A percentile compares a stretch with the other conserved stretches of the same genome.
phyloP scores from a whole-genome alignment of 1,140 invertebrate species.

The Pogonomyrmex californicus region DNA sequence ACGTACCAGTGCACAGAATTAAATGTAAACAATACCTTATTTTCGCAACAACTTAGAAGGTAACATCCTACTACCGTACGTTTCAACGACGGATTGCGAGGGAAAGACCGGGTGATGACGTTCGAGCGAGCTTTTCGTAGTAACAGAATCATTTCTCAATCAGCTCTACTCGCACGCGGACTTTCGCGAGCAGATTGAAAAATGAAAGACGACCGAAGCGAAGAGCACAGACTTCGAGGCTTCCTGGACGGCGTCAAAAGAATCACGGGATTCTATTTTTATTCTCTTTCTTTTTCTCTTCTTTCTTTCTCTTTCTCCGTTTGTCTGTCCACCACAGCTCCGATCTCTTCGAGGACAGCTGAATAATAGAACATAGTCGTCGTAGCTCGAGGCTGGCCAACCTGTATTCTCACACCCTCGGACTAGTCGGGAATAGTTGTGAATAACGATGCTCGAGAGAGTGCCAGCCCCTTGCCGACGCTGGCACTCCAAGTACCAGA shows the following conservation, averaged over 20 bases:
- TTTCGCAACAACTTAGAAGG: neutral
- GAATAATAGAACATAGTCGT: constrained; percentile 80
- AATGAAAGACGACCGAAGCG: constrained; percentile 11
- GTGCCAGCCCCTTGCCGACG: constrained; percentile 70
- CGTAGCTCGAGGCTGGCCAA: constrained; percentile 66
- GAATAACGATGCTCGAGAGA: constrained; percentile 83
- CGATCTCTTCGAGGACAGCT: constrained; percentile 65
- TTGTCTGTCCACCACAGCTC: constrained; percentile 18
- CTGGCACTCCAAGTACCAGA: constrained; percentile 51
- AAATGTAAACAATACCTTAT: constrained; percentile 26
- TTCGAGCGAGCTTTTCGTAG: neutral
- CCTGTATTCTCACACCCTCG: constrained; percentile 70
- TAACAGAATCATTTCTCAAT: constrained; percentile 35
- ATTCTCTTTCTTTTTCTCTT: neutral
- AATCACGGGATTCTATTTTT: neutral
- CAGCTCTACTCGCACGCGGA: neutral
- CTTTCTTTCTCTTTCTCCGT: neutral
- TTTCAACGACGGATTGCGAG: neutral
- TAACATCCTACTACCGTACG: neutral
- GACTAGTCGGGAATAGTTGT: constrained; percentile 79
- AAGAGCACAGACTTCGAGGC: neutral
- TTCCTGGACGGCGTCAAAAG: constrained; percentile 31
- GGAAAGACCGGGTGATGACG: neutral
- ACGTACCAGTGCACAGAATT: neutral
- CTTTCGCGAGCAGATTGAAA: constrained; percentile 22